Evolutionary conservation across 2,888 invertebrate species (phyloP).

Genomic region (Philaethria dido): DNA sequence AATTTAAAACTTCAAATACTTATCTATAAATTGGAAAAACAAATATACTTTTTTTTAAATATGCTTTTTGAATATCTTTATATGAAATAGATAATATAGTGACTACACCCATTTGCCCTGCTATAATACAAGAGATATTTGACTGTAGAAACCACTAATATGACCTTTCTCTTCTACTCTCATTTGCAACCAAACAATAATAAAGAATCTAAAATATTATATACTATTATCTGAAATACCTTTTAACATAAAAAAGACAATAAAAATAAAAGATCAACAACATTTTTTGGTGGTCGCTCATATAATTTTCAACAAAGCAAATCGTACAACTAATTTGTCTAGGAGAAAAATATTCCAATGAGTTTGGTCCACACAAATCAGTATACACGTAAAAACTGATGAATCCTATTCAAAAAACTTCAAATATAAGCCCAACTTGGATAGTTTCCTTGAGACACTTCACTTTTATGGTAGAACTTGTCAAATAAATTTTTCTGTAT

Average conservation of each 20-base stretch:
- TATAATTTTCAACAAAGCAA: conserved; percentile 18
- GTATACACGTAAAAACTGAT: conserved; percentile 22
- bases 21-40: too few relatives aligned
- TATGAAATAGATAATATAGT: too few relatives aligned
- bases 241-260: not conserved
- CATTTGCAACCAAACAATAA: too few relatives aligned
- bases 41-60: too few relatives aligned
- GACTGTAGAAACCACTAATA: too few relatives aligned
- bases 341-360: conserved; percentile 6
- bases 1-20: too few relatives aligned
- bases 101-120: too few relatives aligned
- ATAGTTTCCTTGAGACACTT: conserved; percentile 19
- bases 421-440: conserved; percentile 16
- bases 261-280: conserved; percentile 11
- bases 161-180: too few relatives aligned
- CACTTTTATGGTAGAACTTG: conserved; percentile 45
- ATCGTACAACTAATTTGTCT: conserved; percentile 9
- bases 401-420: conserved; percentile 28
- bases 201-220: not conserved
- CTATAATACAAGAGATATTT: too few relatives aligned
- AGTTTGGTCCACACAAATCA: conserved; percentile 26
- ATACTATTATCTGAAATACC: not conserved
- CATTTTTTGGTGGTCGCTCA: not conserved
- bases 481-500: conserved; percentile 44
- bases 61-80: too few relatives aligned